Evolutionary conservation across 2,888 invertebrate genomes (phyloP).

Genomic region (Papilio protenor): DNA sequence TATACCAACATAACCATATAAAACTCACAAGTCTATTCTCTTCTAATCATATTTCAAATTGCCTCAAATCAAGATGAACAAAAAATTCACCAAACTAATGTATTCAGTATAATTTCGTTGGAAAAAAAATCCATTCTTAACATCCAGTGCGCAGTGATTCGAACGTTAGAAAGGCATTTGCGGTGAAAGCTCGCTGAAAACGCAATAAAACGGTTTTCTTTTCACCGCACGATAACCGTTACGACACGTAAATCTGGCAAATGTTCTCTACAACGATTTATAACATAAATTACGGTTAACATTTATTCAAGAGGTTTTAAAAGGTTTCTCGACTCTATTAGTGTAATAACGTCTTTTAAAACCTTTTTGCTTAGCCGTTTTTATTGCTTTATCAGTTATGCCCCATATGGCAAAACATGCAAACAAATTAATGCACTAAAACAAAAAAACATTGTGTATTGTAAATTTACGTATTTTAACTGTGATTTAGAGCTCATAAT

Average conservation of each 20-base stretch:
- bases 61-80: neutral
- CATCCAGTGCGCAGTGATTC: conserved; percentile 32
- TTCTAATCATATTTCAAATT: neutral
- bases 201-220: conserved; percentile 62
- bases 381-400: no score
- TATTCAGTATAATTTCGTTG: conserved; percentile 20
- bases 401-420: no score
- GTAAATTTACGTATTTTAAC: no score
- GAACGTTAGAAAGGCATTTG: conserved; percentile 46
- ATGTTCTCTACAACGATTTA: conserved; percentile 17
- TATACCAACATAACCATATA: neutral
- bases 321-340: no score
- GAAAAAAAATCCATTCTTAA: conserved; percentile 27
- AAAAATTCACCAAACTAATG: neutral
- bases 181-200: conserved; percentile 66
- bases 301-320: neutral
- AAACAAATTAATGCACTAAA: no score
- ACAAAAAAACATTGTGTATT: no score
- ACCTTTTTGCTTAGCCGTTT: no score
- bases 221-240: conserved; percentile 63
- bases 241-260: conserved; percentile 52
- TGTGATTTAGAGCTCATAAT: no score
- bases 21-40: neutral
- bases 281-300: neutral
- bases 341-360: no score